phyloP scores from a whole-genome alignment of 2,888 invertebrate genomes.

The Calephelis perditalis region DNA sequence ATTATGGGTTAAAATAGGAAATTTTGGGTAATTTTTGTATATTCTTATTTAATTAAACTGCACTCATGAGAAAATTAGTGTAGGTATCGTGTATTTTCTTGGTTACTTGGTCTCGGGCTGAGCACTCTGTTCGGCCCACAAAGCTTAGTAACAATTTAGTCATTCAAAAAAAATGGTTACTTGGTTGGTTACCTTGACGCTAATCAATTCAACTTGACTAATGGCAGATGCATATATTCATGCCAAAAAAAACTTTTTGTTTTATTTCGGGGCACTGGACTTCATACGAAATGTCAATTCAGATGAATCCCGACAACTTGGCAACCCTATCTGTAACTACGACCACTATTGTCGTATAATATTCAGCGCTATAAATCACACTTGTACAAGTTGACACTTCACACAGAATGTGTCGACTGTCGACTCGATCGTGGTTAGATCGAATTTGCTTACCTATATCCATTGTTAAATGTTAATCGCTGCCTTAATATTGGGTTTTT shows the following conservation, averaged over 20 bases:
- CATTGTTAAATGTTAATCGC: constrained; percentile 1
- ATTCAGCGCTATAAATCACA: constrained; percentile 22
- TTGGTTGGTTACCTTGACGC: too few species aligned
- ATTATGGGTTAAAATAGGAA: too few species aligned
- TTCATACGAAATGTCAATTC: background rate
- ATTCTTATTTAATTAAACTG: too few species aligned
- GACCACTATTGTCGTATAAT: constrained; percentile 14
- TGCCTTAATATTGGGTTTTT: background rate
- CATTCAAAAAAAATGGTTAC: too few species aligned
- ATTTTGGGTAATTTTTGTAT: too few species aligned
- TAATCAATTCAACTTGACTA: background rate
- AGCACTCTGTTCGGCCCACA: too few species aligned
- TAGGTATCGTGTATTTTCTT: too few species aligned
- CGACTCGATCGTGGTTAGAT: constrained; percentile 22
- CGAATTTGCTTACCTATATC: constrained; percentile 6
- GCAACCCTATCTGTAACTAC: background rate
- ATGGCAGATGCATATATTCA: background rate
- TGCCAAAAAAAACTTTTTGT: background rate
- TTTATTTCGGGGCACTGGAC: background rate
- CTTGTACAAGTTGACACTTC: constrained; percentile 24
- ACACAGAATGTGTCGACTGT: constrained; percentile 25
- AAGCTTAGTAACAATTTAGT: too few species aligned
- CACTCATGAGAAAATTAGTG: too few species aligned
- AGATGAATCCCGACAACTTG: too few species aligned
- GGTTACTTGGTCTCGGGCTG: too few species aligned